Evolutionary conservation across 2,113 vertebrate species (phyloP).

Genomic region (Sinocyclocheilus maitianheensis): DNA sequence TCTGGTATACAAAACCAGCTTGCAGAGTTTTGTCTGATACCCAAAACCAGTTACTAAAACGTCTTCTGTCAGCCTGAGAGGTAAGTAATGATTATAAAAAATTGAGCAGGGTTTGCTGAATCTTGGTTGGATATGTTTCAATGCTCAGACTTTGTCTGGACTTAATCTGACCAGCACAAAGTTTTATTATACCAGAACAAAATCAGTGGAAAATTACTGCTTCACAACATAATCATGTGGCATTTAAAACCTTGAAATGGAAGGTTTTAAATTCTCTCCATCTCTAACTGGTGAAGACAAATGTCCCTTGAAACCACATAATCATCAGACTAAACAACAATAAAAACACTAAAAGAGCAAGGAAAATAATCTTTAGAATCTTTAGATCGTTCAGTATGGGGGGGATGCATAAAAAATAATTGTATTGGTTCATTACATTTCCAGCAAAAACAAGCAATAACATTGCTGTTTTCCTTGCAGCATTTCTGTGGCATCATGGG

Average conservation of each 20-base stretch:
- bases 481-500: slow-evolving; percentile 77
- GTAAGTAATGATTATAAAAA: neutral
- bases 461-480: neutral
- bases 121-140: neutral
- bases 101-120: neutral
- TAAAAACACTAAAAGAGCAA: neutral
- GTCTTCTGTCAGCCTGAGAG: too few species aligned
- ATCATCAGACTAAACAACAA: neutral
- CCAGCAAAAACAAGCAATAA: neutral
- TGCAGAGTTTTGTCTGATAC: too few species aligned
- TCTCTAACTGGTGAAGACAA: neutral
- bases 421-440: neutral
- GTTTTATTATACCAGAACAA: neutral
- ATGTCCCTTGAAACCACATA: neutral
- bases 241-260: neutral
- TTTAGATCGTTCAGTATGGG: neutral
- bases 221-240: neutral
- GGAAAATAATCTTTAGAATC: neutral
- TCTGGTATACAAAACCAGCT: neutral
- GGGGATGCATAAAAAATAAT: neutral
- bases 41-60: neutral
- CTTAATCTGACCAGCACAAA: neutral
- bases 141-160: neutral
- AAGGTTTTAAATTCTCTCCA: neutral
- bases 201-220: neutral